Evolutionary conservation across 2,888 invertebrate genomes (phyloP).

Genomic region (Patella depressa): DNA sequence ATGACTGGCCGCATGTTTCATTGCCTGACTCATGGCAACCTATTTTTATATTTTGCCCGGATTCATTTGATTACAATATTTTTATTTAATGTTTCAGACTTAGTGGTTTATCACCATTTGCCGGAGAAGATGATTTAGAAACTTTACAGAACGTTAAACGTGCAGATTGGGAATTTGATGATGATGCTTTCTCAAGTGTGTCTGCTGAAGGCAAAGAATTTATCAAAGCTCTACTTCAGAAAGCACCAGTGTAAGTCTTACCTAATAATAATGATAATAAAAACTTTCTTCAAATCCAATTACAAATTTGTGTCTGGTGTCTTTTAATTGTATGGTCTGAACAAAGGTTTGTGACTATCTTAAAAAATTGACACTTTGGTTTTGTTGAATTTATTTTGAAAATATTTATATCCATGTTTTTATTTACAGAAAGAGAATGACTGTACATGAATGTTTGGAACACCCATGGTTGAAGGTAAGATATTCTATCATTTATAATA

Average conservation of each 20-base stretch:
- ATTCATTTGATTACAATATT: not conserved
- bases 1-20: too few species aligned
- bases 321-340: too few species aligned
- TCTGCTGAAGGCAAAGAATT: slow-evolving; percentile 99
- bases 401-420: not conserved
- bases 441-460: slow-evolving; percentile 95
- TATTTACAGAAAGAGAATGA: slow-evolving; percentile 88
- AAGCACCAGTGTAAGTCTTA: slow-evolving; percentile 81
- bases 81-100: slow-evolving; percentile 75
- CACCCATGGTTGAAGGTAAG: slow-evolving; percentile 93
- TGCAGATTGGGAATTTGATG: slow-evolving; percentile 99
- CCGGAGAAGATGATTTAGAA: slow-evolving; percentile 98
- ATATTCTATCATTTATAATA: too few species aligned
- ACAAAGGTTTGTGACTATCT: too few species aligned
- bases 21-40: too few species aligned
- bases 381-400: too few species aligned
- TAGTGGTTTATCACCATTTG: slow-evolving; percentile 98
- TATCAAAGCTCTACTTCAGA: slow-evolving; percentile 91
- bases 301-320: too few species aligned
- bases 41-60: not conserved
- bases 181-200: slow-evolving; percentile 92
- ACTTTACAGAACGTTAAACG: slow-evolving; percentile 98
- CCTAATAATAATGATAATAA: too few species aligned
- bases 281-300: too few species aligned
- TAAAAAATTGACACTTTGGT: too few species aligned